Evolutionary conservation across 2,888 invertebrate genomes (phyloP), one percentile per base, ranked within the genome.

Genomic region (Cosmorhoe ocellata): DNA sequence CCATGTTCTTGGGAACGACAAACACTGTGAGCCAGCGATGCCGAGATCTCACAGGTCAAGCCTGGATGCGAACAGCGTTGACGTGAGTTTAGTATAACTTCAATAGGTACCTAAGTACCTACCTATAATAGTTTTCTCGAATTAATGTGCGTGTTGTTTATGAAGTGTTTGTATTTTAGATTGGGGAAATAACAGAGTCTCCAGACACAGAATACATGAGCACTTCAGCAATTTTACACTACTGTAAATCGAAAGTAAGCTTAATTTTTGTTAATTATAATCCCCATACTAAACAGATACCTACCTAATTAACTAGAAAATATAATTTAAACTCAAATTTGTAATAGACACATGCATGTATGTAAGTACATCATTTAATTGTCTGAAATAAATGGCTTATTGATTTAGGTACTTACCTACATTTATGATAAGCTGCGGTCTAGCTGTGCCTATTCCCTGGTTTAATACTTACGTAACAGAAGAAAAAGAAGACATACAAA

Each of bases 211-310:
- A 93, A 62, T 92, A 92, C 61, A 90, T 93, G 78, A 95, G 95
- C 65, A 95, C 95, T 24, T 95, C 96, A 8, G 95, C 95, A 7
- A 93, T 96, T 60, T 90, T 96, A 74, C 93, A 93, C 75, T 95
- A 95, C 71, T 96, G 96, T 88, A 95, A 96, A 86, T 92, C 92
- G 46, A 95, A 95, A 89, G 92, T 92, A 72, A 63, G 56, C 51
- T 22, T 28, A 8, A 7, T 31, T 33, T 22, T 38, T 26, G 18
- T 18, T 18, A 18, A n/a, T n/a, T n/a, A n/a, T n/a, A n/a, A n/a
- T n/a, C 18, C 18, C 18, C 4, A 18, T 18, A 4, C 18, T n/a
- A n/a, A n/a, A n/a, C n/a, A n/a, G n/a, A n/a, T n/a, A n/a, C n/a
- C n/a, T n/a, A n/a, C n/a, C n/a, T n/a, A n/a, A n/a, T n/a, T n/a